Conservation (phyloP, 2,888 invertebrate genomes). For the Diabrotica balteata region DNA sequence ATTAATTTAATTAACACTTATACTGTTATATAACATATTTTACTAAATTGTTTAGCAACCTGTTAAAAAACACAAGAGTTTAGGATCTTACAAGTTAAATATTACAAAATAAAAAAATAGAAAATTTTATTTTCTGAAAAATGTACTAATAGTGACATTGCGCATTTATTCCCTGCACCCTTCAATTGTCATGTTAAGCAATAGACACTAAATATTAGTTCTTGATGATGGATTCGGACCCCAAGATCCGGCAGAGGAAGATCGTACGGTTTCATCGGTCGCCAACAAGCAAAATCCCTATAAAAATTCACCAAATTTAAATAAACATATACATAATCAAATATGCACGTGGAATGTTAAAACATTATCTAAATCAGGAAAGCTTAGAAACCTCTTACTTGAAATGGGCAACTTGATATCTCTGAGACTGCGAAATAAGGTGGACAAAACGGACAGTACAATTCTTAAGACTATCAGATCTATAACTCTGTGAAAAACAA, state of each 20-base stretch:
- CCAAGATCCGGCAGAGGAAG: constrained; percentile 7
- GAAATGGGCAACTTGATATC: constrained; percentile 5
- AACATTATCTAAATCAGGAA: neutral
- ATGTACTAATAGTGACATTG: no score
- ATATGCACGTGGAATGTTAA: constrained; percentile 2
- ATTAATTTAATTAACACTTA: no score
- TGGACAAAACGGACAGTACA: neutral
- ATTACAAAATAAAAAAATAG: no score
- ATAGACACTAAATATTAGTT: constrained; percentile 1
- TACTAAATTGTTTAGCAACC: no score
- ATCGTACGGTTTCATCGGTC: neutral
- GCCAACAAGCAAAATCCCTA: neutral
- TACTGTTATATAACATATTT: no score
- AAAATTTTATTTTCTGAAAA: no score
- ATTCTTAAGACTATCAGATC: neutral
- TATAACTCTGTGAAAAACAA: neutral
- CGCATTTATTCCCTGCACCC: no score
- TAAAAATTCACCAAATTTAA: constrained; percentile 1
- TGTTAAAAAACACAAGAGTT: no score
- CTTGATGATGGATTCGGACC: constrained; percentile 2
- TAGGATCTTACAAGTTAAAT: no score
- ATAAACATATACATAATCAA: neutral
- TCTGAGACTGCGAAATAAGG: constrained; percentile 5
- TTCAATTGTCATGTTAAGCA: neutral
- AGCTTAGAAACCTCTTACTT: no score